Evolutionary conservation across 2,797 vertebrate species (phyloP), one percentile per base, ranked within the genome.

Genomic region (Diplodus puntazzo): DNA sequence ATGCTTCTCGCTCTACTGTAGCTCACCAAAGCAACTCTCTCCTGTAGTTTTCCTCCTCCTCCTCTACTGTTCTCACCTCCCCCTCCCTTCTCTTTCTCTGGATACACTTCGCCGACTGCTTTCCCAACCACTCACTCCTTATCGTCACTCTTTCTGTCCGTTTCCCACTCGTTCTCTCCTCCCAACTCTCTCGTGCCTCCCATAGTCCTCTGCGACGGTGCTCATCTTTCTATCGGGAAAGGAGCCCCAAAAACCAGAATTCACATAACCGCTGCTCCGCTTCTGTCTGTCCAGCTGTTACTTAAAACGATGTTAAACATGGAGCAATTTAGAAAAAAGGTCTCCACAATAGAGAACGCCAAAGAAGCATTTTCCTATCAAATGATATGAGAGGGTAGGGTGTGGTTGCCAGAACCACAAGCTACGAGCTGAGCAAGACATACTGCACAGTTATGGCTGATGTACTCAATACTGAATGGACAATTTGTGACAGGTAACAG

Each of bases 51-150:
- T 59, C 55, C 30, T 46, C 64, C 69, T 82, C 68, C 69, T 77
- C 68, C 69, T 77, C 77, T 71, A 42, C 61, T 81, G 70, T 61
- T 73, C 71, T 80, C 73, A 63, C 75, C 77, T 66, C 77, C 77
- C 25, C 54, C 55, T 52, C 23, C 77, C 73, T 53, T 55, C 66
- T 77, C 55, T 72, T 65, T 60, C 74, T 72, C 63, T 82, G n/a
- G 10, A 68, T 77, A 20, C 53, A 54, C 66, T 70, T 88, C 71
- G 18, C 75, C 53, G 70, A 72, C 59, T 74, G 80, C 71, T 62
- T 71, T 67, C 71, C 76, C 68, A 46, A 74, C 78, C 75, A 73
- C 86, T 83, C 76, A 18, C 57, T 80, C 71, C 61, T 76, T 45
- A 57, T 76, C 69, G 78, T 80, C 20, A 16, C 75, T 62, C 73